Conservation (phyloP, 2,113 vertebrate genomes). For the Mastomys natalensis region DNA sequence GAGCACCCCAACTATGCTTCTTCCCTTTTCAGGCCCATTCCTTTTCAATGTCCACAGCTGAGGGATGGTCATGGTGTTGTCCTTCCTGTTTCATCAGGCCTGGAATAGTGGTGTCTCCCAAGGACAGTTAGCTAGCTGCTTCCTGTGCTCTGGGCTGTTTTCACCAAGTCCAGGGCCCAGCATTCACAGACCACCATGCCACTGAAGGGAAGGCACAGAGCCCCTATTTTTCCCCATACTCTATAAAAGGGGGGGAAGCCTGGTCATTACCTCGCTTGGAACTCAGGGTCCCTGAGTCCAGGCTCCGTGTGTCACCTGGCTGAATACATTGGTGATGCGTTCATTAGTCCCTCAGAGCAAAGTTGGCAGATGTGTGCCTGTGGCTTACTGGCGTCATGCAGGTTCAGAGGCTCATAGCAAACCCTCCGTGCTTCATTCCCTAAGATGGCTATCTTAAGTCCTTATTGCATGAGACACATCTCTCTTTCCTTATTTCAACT, state of each 20-base stretch:
- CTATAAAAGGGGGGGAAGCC: fast-evolving
- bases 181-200: fast-evolving
- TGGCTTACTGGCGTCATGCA: not conserved
- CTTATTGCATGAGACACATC: fast-evolving
- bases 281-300: not conserved
- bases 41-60: not conserved
- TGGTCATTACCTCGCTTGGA: fast-evolving
- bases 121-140: no score
- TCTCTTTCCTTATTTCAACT: fast-evolving
- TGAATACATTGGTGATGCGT: fast-evolving
- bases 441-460: not conserved
- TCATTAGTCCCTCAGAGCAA: not conserved
- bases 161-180: fast-evolving
- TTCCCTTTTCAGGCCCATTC: not conserved
- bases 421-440: not conserved
- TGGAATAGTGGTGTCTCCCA: fast-evolving
- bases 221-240: fast-evolving
- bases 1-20: not conserved
- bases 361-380: not conserved
- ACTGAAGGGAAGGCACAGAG: not conserved
- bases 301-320: not conserved
- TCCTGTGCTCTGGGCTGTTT: fast-evolving
- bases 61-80: no score
- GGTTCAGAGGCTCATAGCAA: not conserved
- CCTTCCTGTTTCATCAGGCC: not conserved